These are phyloP conservation scores for Microcebus jonahi DNA, from an alignment of 2,113 vertebrate species.

Conservation along the genomic window DNA sequence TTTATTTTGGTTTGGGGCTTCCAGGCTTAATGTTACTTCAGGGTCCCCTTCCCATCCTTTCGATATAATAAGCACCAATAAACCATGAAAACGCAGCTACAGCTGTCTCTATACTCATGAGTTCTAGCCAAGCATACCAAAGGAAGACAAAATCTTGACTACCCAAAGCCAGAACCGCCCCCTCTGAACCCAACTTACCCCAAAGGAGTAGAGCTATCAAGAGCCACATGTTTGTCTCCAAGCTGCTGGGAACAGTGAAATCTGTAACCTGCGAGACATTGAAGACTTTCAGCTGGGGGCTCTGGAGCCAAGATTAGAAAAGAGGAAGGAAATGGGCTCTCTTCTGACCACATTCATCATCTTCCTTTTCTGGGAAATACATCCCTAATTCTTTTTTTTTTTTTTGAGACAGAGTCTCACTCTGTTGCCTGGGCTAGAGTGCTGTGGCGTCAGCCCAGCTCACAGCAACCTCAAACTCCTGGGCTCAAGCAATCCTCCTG, in stretches of 20 bases:
- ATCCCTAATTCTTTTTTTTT: background rate
- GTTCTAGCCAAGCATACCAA: background rate
- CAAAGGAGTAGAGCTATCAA: slow-evolving; percentile 49
- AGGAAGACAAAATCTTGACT: background rate
- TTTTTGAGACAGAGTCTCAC: too few relatives aligned
- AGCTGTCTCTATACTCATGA: background rate
- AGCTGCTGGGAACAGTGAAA: background rate
- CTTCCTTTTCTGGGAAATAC: slow-evolving; percentile 54
- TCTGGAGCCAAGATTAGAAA: slow-evolving; percentile 52
- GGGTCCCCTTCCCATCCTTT: background rate
- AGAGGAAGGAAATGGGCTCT: slow-evolving; percentile 68
- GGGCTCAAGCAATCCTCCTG: too few relatives aligned
- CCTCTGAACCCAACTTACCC: slow-evolving; percentile 55
- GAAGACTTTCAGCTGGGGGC: background rate
- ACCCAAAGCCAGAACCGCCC: background rate
- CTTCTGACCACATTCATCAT: background rate
- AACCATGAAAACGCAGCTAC: background rate
- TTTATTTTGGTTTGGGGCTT: background rate
- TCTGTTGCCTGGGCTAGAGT: too few relatives aligned
- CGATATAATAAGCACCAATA: background rate
- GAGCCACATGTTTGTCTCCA: slow-evolving; percentile 64
- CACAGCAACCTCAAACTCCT: too few relatives aligned
- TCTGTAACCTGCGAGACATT: background rate
- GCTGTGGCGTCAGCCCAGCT: too few relatives aligned
- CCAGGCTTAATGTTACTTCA: background rate